Percentiles rank a stretch among this genome's conserved stretches.
Evolutionary conservation across 2,113 vertebrate genomes (phyloP).

Genomic region (Microtus oregoni): DNA sequence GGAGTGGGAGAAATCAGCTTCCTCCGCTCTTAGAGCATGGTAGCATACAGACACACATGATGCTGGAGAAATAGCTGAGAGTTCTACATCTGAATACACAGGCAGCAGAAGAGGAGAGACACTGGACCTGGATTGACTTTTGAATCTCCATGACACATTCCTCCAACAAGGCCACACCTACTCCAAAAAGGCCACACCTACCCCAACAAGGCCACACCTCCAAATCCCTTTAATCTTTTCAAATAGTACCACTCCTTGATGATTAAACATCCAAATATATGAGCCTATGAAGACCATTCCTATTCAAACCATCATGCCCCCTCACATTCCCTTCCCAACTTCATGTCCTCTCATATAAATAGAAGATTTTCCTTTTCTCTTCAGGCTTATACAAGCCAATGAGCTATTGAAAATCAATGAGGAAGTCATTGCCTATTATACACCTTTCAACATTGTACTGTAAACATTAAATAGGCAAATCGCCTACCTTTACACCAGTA

Average conservation of each 20-base stretch:
- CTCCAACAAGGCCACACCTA: neutral
- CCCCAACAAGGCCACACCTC: neutral
- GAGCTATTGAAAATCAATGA: conserved; percentile 33
- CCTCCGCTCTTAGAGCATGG: neutral
- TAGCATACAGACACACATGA: no score
- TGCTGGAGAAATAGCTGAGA: neutral
- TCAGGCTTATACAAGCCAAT: neutral
- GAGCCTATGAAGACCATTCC: neutral
- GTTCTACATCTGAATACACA: neutral
- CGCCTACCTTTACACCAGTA: neutral
- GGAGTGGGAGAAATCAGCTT: no score
- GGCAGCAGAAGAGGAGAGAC: neutral
- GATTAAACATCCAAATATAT: neutral
- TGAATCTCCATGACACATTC: neutral
- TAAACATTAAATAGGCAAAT: conserved; percentile 17
- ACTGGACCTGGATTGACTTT: neutral
- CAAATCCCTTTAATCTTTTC: neutral
- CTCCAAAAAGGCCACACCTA: no score
- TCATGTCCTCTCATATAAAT: neutral
- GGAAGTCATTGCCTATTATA: neutral
- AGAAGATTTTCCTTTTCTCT: neutral
- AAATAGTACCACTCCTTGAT: neutral
- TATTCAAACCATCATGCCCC: neutral
- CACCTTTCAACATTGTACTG: conserved; percentile 25
- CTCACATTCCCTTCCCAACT: neutral